Evolutionary conservation across 2,113 vertebrate species (phyloP), one percentile per base, ranked within the genome.

Genomic region (Psephotus haematonotus): DNA sequence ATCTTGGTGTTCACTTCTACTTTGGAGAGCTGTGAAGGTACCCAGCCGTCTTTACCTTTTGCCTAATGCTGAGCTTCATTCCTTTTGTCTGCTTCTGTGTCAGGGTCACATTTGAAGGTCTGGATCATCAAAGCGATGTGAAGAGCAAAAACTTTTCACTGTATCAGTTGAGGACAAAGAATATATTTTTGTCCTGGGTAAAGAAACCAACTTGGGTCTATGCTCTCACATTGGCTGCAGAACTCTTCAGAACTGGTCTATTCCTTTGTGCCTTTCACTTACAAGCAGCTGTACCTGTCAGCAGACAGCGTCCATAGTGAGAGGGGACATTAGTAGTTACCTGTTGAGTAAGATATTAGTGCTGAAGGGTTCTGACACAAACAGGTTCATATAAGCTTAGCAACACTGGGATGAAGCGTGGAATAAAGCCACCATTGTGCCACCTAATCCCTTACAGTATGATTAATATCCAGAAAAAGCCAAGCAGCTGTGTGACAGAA

Each of bases 1-100:
- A 19, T 59, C 47, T 33, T 7, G 71, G 11, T 1, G 3, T 17
- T 82, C 4, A 0, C 10, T 43, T 16, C 9, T 0, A 0, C 4
- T 17, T 16, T 10, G 53, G 75, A 37, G 41, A 22, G 46, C 52
- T 80, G 52, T 62, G 43, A 55, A 49, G 50, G 27, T 55, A 50
- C 35, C 52, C 87, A 64, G 80, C 3, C 10, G 0, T 10, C 62
- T 55, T 55, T 14, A 65, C 49, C 59, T 62, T 55, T 20, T 25
- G 10, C 17, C 19, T 84, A 8, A 14, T 5, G 33, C 46, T 33
- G 18, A 47, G n/a, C 46, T 11, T 60, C 17, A 1, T 15, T 70
- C 37, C 88, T 13, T 17, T 9, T 5, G n/a, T 19, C 57, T 64
- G 22, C 53, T 20, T 14, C 10, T 39, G 55, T 8, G 5, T 5